Evolutionary conservation across 2,797 vertebrate genomes (phyloP), one percentile per base, ranked within the genome.

Genomic region (Heteromormyrus szaboi): DNA sequence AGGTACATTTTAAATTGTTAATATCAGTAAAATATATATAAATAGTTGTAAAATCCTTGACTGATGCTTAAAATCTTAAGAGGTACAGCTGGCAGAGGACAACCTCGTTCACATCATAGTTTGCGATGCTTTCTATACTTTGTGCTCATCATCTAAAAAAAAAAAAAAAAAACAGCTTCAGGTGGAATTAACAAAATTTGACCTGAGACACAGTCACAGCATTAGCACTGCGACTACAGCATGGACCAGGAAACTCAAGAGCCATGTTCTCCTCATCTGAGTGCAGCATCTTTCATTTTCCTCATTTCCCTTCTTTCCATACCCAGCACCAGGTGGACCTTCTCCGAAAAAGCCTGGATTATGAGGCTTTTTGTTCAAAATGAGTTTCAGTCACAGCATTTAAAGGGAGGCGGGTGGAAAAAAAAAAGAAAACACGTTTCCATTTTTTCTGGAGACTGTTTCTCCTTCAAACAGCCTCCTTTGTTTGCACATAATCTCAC

Each of bases 141-240:
- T 84, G n/a, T 19, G 44, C 22, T 22, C 46, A 46, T 50, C 41
- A 12, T 50, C 92, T 95, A 94, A 95, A 94, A n/a, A 46, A 46
- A 95, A 94, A n/a, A n/a, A 44, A 46, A 51, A 51, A 51, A 92
- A 93, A 72, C 44, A 33, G 33, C 9, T 48, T 59, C 33, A 5
- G 48, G 6, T n/a, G 37, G 51, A 53, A 37, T 65, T 44, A 87
- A 87, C n/a, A 14, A 76, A 41, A 14, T 76, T 76, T 76, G 68
- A 76, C 14, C 68, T 41, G 29, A 41, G 33, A 41, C 68, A 76
- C 17, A 5, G 68, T 17, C 44, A 44, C 5, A 44, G 14, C 72
- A 76, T 76, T 4, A 76, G 29, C 14, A 22, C 68, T 41, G 72
- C 0, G 14, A 79, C 44, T 19, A 19, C 14, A 7, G 72, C 72